Evolutionary conservation across 2,113 vertebrate genomes (phyloP), one percentile per base, ranked within the genome.

Genomic region (Cisticola juncidis): DNA sequence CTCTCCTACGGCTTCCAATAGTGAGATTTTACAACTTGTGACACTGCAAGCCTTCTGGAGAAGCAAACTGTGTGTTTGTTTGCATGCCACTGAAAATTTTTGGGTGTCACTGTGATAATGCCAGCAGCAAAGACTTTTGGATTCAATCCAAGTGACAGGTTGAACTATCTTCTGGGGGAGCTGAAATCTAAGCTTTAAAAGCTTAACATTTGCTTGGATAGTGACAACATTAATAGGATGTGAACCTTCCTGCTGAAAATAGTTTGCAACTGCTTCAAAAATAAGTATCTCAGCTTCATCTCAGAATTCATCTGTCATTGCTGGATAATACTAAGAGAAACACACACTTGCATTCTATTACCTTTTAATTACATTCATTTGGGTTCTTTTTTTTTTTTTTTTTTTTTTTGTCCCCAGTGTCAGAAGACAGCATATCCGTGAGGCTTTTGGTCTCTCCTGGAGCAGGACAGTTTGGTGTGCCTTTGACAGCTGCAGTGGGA

Each of bases 211-310:
- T 61, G 20, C n/a, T 89, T 12, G 1, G 51, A 57, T 11, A 51
- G 45, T 6, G 53, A 78, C 62, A 86, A 85, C 4, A 4, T 56
- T 71, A 91, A 90, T 33, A 70, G 31, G 47, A 81, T 29, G 24
- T 45, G 51, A 91, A 74, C 48, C 40, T 80, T 19, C 45, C 25
- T 66, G 64, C 44, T 72, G 62, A 57, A 73, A 90, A 48, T 13
- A 57, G 20, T 88, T 86, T 86, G 72, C 38, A 83, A 58, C 44
- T 50, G 44, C 36, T 95, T 86, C 21, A 65, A 70, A 86, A 92
- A 22, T 56, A 56, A 89, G n/a, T 12, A 50, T n/a, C n/a, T 82
- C 19, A 2, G 18, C 64, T 92, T 87, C 16, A 29, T 15, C 72
- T 94, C 44, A 73, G 31, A 22, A 73, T 62, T 91, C 44, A 35